Evolutionary conservation across 2,797 vertebrate genomes (phyloP), one percentile per base, ranked within the genome.

Genomic region (Manis pentadactyla): DNA sequence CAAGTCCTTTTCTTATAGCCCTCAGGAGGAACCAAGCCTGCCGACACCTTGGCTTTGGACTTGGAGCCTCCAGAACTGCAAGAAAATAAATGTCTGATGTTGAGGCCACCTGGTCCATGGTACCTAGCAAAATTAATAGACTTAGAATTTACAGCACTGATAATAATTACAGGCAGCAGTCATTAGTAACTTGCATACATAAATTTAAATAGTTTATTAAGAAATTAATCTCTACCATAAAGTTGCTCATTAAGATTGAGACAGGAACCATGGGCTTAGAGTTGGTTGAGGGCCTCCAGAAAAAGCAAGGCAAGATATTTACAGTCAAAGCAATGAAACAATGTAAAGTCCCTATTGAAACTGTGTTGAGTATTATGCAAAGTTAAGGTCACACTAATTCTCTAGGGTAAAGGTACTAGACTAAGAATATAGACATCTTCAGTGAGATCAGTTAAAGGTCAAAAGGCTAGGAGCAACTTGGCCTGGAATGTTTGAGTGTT

Each of bases 131-230:
- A 51, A 64, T 15, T 9, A 51, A 27, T 23, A 31, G 2, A 59
- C 0, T 5, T n/a, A 31, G 57, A 61, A 4, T 51, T 31, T 63
- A 57, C 2, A 55, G 25, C 5, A 42, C 0, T 2, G 14, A 13
- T 34, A 77, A 59, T 55, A 75, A 86, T 57, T 39, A 31, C 86
- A 31, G 23, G 12, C 5, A 75, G 23, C n/a, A 49, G 17, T 9
- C 49, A 23, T n/a, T 55, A 49, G 8, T 21, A 77, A 53, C 21
- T 42, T 49, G 34, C 17, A 53, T 37, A 19, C 19, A 14, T 34
- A 81, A 2, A 0, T 51, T 29, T 83, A 18, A 84, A 1, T 27
- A 74, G 10, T 63, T 34, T 42, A 46, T 13, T 4, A 93, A 78
- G 25, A 68, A 57, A 51, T 34, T 51, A 51, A 42, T 87, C 18